Conservation (phyloP, 2,888 invertebrate genomes). For the Monopis laevigella region DNA sequence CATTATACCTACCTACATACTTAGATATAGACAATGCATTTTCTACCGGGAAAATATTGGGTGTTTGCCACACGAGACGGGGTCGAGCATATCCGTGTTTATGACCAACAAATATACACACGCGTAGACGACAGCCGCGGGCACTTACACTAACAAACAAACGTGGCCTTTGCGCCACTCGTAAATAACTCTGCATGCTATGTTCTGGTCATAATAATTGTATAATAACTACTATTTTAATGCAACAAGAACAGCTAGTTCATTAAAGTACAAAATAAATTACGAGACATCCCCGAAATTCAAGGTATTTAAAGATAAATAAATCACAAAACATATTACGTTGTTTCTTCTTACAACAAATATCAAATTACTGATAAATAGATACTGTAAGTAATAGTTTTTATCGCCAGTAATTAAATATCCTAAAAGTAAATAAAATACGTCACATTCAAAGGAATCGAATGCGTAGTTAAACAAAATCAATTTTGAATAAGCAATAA, state of each 20-base stretch:
- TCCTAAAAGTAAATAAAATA: too few species aligned
- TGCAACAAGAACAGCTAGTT: constrained; percentile 6
- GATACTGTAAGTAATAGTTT: too few species aligned
- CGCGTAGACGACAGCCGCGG: constrained; percentile 31
- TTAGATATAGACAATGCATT: neutral
- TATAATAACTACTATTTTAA: constrained; percentile 16
- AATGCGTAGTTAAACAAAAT: constrained; percentile 24
- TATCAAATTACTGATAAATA: too few species aligned
- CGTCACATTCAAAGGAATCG: neutral
- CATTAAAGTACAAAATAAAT: too few species aligned
- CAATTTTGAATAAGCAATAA: constrained; percentile 29
- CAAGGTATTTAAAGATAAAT: too few species aligned
- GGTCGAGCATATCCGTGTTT: constrained; percentile 37
- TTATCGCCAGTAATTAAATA: too few species aligned
- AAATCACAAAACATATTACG: too few species aligned
- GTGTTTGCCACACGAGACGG: constrained; percentile 13
- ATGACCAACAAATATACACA: constrained; percentile 38
- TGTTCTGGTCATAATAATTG: constrained; percentile 28
- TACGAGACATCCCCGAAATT: too few species aligned
- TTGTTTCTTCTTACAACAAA: too few species aligned
- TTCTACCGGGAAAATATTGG: constrained; percentile 11
- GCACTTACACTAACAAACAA: constrained; percentile 39
- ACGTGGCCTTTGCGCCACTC: constrained; percentile 47
- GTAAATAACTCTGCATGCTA: constrained; percentile 36
- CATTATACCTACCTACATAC: too few species aligned